Conservation (phyloP, 2,888 invertebrate species). For the Seira musarum region DNA sequence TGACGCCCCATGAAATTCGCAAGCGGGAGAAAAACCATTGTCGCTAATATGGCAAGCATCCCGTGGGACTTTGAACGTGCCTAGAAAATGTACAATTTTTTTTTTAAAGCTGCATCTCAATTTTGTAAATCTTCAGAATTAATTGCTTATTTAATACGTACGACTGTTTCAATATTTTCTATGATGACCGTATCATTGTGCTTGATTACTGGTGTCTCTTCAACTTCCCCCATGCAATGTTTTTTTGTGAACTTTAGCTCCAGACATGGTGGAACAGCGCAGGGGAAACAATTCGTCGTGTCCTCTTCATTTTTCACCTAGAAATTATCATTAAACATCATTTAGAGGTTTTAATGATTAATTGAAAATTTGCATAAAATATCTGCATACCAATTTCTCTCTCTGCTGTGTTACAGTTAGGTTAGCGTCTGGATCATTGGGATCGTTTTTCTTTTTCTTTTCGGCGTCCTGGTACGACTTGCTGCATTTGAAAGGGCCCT, state of each 20-base stretch:
- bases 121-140: no score
- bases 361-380: no score
- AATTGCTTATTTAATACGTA: no score
- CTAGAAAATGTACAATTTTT: not conserved
- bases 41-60: not conserved
- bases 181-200: not conserved
- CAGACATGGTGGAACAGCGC: constrained; percentile 19
- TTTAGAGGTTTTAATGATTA: no score
- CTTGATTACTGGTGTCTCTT: no score
- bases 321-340: no score
- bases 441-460: no score
- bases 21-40: not conserved
- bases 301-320: not conserved
- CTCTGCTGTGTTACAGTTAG: not conserved
- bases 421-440: no score
- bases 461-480: not conserved
- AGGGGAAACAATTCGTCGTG: constrained; percentile 11
- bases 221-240: not conserved
- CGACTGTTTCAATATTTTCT: not conserved
- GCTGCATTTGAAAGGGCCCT: constrained; percentile 32
- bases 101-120: no score
- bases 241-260: not conserved
- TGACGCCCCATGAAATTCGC: constrained; percentile 19
- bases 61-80: constrained; percentile 7
- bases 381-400: constrained; percentile 4